Base-by-base conservation (phyloP, 2,113 vertebrate genomes). In the Nothoprocta perdicaria region DNA sequence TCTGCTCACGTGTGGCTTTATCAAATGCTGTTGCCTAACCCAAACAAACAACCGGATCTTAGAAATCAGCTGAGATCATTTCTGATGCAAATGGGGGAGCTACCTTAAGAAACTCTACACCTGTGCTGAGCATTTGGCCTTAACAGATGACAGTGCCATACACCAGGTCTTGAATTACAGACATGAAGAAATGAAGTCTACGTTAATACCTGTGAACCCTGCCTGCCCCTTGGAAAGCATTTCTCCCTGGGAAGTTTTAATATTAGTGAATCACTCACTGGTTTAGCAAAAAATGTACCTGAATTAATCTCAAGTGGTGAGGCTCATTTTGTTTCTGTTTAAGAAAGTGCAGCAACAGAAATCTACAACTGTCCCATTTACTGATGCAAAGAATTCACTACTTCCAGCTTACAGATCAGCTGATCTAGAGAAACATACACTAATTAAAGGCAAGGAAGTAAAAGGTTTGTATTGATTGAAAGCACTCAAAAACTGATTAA, bases 381-480 rank as follows among this genome's bases (percentile, higher is more conserved):
- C 79, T 82, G 41, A 52, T 33, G 35, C 40, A 67, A 96, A 96
- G 58, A 91, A 93, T 94, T 86, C 94, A 84, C 65, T 82, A 86
- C 66, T 95, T 94, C 73, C 0, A 41, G 69, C 45, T 88, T 92
- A 78, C n/a, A 84, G 88, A 91, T 93, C 77, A 95, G 87, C 46
- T 19, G 14, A 60, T 95, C 88, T 88, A 10, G 14, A 97, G 88
- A 97, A 97, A 94, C 88, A 88, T 88, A 83, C 79, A 68, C 79
- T 95, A 97, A 97, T 97, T 97, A 97, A 95, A 89, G 80, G 89
- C 84, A 93, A 26, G 50, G 78, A 95, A 96, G 76, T 96, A 96
- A 96, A 93, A 96, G 89, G 40, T 43, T 90, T 23, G 66, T 95
- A 97, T 97, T 85, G 95, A 97, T 96, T 94, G 65, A 65, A 97